Evolutionary conservation across 2,888 invertebrate genomes (phyloP).

Genomic region (Hyposoter dolosus): DNA sequence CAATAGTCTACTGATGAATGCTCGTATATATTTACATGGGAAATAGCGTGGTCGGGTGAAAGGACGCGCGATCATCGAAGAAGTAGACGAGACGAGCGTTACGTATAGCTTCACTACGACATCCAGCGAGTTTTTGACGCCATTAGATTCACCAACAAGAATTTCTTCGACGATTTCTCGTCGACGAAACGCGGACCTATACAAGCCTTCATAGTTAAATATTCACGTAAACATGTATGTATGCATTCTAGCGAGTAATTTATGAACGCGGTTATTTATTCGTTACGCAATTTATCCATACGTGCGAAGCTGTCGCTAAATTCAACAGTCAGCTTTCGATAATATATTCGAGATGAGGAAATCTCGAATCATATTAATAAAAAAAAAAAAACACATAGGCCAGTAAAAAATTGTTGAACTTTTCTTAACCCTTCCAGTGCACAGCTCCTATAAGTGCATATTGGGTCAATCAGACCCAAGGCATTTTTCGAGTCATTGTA

Average conservation of each 20-base stretch:
- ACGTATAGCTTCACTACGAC: slow-evolving; percentile 65
- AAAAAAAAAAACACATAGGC: neutral
- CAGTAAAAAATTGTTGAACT: neutral
- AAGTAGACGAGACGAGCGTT: slow-evolving; percentile 69
- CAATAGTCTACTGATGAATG: slow-evolving; percentile 80
- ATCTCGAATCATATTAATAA: neutral
- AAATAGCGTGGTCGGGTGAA: slow-evolving; percentile 76
- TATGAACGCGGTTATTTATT: slow-evolving; percentile 41
- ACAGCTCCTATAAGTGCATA: no score
- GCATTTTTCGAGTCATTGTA: no score
- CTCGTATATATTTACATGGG: slow-evolving; percentile 83
- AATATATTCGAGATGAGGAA: neutral
- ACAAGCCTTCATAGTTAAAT: slow-evolving; percentile 44
- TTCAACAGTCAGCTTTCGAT: neutral
- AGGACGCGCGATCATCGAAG: slow-evolving; percentile 74
- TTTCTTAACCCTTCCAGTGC: neutral
- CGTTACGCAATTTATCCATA: slow-evolving; percentile 20
- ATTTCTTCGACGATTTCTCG: slow-evolving; percentile 63
- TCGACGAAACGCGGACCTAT: slow-evolving; percentile 38
- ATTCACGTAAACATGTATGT: slow-evolving; percentile 32
- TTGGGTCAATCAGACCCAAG: no score
- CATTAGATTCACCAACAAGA: slow-evolving; percentile 61
- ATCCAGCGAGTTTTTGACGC: slow-evolving; percentile 69
- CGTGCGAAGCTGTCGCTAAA: slow-evolving; percentile 3
- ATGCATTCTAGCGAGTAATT: slow-evolving; percentile 35